Conservation (phyloP, 2,888 invertebrate species). For the Macropis europaea region DNA sequence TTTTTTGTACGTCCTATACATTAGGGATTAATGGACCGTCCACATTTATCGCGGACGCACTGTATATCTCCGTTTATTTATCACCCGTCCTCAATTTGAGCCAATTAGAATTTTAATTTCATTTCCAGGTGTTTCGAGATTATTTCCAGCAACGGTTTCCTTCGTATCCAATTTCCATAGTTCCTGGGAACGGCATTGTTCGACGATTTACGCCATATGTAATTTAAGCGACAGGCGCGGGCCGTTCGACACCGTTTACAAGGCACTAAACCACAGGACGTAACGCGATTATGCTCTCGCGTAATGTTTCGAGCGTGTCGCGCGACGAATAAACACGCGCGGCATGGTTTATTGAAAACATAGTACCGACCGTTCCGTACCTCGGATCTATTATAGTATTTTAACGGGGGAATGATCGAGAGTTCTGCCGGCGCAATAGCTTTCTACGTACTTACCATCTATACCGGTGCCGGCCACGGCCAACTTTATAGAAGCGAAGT, state of each 20-base stretch:
- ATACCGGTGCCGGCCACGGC: slow-evolving; percentile 34
- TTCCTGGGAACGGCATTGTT: not conserved
- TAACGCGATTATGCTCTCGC: slow-evolving; percentile 10
- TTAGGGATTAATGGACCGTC: no score
- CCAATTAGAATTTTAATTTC: no score
- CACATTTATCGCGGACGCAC: no score
- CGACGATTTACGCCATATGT: not conserved
- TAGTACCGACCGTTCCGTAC: not conserved
- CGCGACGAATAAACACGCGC: not conserved
- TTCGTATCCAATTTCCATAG: not conserved
- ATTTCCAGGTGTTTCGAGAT: not conserved
- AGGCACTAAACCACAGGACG: not conserved
- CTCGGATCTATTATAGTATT: slow-evolving; percentile 48
- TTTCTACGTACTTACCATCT: slow-evolving; percentile 54
- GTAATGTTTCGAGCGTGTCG: slow-evolving; percentile 13
- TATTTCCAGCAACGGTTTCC: not conserved
- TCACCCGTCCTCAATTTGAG: no score
- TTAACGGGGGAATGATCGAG: slow-evolving; percentile 45
- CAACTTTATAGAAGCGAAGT: slow-evolving; percentile 56
- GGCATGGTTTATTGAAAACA: slow-evolving; percentile 34
- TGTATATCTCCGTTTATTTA: no score
- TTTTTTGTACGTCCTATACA: no score
- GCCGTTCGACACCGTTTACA: not conserved
- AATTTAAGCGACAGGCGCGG: no score
- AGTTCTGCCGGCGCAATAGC: slow-evolving; percentile 33